phyloP scores from a whole-genome alignment of 2,888 invertebrate species.

The Xestia rhomboidea region DNA sequence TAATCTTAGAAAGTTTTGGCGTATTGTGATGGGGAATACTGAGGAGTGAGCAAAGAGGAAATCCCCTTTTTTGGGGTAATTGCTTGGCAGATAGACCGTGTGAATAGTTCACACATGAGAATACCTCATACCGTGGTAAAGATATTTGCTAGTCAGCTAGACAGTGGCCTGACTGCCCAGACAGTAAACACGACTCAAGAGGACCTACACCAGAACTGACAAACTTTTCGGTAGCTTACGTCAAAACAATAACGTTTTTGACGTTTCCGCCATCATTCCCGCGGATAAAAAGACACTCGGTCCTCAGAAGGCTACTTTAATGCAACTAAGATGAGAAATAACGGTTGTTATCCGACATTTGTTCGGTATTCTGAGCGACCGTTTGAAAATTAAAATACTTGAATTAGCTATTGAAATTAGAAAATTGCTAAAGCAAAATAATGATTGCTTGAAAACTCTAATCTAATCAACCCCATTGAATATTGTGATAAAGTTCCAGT shows the following conservation, averaged over 20 bases:
- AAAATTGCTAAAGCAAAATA: constrained; percentile 5
- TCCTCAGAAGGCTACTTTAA: not conserved
- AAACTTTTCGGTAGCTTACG: not conserved
- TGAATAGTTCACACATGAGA: not conserved
- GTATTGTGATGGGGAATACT: constrained; percentile 53
- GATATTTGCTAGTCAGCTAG: not conserved
- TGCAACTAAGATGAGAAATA: not conserved
- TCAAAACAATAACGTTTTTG: not conserved
- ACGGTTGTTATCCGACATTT: not conserved
- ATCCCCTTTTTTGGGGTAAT: not conserved
- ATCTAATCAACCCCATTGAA: constrained; percentile 8
- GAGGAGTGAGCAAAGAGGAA: constrained; percentile 22
- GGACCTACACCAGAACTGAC: not conserved
- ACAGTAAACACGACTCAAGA: not conserved
- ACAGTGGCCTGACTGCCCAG: not conserved
- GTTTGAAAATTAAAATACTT: not conserved
- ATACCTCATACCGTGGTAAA: not conserved
- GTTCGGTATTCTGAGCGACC: not conserved
- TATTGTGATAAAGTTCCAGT: constrained; percentile 8
- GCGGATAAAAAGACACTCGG: not conserved
- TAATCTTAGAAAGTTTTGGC: constrained; percentile 53
- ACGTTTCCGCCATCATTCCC: not conserved
- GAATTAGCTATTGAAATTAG: not conserved
- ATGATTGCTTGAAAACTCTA: constrained; percentile 9
- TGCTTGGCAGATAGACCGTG: constrained; percentile 15